A percentile compares a stretch with the other conserved stretches of the same genome.
Conservation (phyloP, 2,113 vertebrate genomes). For the Sylvia atricapilla region DNA sequence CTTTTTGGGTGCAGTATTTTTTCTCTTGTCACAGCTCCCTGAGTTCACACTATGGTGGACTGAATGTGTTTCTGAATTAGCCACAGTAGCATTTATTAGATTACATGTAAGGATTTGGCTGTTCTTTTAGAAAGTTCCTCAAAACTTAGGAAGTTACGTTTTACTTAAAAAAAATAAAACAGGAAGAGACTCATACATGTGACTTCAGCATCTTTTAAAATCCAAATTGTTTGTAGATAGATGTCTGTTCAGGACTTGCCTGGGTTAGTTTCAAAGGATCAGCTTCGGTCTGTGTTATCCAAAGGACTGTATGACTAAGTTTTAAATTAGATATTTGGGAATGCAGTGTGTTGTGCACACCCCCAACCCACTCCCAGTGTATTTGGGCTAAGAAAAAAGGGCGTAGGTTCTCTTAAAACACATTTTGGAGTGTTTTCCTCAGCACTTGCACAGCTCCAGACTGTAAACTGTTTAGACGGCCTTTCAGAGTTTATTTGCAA, state of each 20-base stretch:
- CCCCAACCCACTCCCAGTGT: background rate
- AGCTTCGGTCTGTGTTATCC: background rate
- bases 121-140: background rate
- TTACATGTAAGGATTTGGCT: background rate
- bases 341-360: background rate
- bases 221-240: background rate
- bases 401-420: background rate
- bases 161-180: background rate
- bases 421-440: constrained; percentile 14
- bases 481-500: background rate
- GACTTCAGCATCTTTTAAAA: background rate
- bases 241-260: background rate
- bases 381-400: background rate
- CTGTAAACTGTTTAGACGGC: constrained; percentile 17
- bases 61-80: background rate
- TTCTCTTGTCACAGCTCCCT: background rate
- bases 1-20: background rate
- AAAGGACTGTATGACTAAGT: background rate
- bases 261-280: background rate
- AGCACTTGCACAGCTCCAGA: background rate
- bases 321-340: background rate
- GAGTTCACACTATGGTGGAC: background rate
- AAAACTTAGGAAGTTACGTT: background rate
- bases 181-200: background rate
- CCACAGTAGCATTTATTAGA: background rate